phyloP scores from a whole-genome alignment of 2,888 invertebrate genomes.

The Cataglyphis altisquamis region DNA sequence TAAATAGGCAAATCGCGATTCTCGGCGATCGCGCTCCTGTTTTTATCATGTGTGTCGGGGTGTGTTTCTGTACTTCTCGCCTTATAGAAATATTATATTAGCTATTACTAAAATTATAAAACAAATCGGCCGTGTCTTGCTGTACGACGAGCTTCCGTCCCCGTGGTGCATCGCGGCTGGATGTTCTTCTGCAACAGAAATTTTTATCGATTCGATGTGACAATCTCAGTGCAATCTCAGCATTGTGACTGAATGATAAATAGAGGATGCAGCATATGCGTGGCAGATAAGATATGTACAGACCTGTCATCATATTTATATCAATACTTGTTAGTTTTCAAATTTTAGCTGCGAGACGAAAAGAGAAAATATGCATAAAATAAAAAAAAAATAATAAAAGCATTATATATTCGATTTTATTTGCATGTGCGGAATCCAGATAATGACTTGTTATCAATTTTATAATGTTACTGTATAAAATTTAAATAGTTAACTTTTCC shows the following conservation, averaged over 20 bases:
- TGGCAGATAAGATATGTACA: not conserved
- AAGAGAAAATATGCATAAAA: not conserved
- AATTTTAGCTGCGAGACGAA: not conserved
- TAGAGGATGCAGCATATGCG: not conserved
- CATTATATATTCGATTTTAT: not conserved
- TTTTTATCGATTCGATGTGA: conserved; percentile 36
- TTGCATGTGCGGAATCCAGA: not conserved
- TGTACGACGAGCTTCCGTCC: conserved; percentile 86
- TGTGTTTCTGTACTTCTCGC: conserved; percentile 37
- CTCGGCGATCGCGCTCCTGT: conserved; percentile 54
- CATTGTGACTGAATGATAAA: not conserved
- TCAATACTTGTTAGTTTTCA: not conserved
- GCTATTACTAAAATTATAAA: conserved; percentile 80
- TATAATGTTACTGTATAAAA: not conserved
- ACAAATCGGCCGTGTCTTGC: conserved; percentile 74
- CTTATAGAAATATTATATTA: conserved; percentile 81
- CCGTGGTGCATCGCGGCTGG: conserved; percentile 95
- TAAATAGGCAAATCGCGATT: conserved; percentile 57
- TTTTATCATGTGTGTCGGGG: conserved; percentile 41
- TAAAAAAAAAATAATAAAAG: conserved; percentile 2
- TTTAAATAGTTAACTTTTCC: not conserved
- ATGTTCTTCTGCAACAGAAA: conserved; percentile 91
- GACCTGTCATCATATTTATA: not conserved
- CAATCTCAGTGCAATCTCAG: not conserved
- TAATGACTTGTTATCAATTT: not conserved